A percentile compares a stretch with the other conserved stretches of the same genome.
Conservation (phyloP, 2,797 vertebrate species). For the Pseudochirops cupreus region DNA sequence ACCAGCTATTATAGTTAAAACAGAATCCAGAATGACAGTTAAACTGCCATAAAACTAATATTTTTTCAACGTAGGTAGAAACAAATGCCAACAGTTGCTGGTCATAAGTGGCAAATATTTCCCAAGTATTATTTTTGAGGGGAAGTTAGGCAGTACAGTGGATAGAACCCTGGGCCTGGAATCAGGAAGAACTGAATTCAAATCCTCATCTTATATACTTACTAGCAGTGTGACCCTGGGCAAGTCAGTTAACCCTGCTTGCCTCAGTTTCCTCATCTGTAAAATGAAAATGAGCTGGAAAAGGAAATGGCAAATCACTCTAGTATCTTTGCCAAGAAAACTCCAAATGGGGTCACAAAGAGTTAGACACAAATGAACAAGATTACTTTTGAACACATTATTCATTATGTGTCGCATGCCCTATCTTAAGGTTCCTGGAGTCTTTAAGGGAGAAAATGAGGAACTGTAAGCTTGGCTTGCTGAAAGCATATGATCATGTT, state of each 20-base stretch:
- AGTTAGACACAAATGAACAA: neutral
- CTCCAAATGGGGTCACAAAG: neutral
- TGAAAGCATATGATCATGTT: neutral
- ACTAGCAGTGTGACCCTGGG: neutral
- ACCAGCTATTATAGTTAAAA: neutral
- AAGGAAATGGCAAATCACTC: neutral
- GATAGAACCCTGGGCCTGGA: neutral
- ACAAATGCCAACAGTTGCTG: neutral
- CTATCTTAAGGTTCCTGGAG: neutral
- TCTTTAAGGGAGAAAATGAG: neutral
- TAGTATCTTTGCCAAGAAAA: neutral
- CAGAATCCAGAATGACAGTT: neutral
- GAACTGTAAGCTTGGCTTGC: neutral
- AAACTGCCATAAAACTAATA: neutral
- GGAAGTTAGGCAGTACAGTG: neutral
- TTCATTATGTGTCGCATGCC: neutral
- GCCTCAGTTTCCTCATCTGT: neutral
- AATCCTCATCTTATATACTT: neutral
- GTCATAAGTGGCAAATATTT: neutral
- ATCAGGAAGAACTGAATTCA: neutral
- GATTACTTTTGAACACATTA: neutral
- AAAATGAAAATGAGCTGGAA: neutral
- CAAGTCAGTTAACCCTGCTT: neutral
- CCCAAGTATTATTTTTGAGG: neutral
- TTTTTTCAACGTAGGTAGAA: slow-evolving; percentile 7